Evolutionary conservation across 2,113 vertebrate genomes (phyloP).

Genomic region (Collichthys lucidus): DNA sequence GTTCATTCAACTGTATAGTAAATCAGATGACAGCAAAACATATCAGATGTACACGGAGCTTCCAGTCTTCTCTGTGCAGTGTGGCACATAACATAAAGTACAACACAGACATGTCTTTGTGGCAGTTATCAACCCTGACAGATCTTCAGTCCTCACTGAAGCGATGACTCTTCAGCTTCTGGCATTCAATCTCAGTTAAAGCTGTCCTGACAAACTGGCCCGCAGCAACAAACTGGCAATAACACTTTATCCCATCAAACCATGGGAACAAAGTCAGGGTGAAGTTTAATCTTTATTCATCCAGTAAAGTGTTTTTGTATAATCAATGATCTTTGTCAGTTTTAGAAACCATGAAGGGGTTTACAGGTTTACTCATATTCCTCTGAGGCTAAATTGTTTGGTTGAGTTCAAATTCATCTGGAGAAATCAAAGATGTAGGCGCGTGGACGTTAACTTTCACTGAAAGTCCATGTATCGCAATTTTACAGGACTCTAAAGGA

Average conservation of each 20-base stretch:
- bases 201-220: constrained; percentile 29
- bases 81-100: background rate
- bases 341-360: background rate
- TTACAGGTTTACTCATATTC: background rate
- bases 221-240: background rate
- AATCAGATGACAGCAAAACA: background rate
- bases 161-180: constrained; percentile 31
- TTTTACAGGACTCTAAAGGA: no score
- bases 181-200: constrained; percentile 3
- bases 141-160: constrained; percentile 37
- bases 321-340: background rate
- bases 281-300: background rate
- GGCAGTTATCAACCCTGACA: background rate
- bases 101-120: constrained; percentile 1
- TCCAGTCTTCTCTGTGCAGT: background rate
- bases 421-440: background rate
- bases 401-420: background rate
- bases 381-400: background rate
- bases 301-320: background rate
- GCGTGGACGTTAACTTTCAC: no score
- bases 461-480: no score
- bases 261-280: background rate
- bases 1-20: no score
- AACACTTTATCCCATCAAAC: background rate
- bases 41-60: background rate